Evolutionary conservation across 2,113 vertebrate species (phyloP).

Genomic region (Myrmecobius fasciatus): DNA sequence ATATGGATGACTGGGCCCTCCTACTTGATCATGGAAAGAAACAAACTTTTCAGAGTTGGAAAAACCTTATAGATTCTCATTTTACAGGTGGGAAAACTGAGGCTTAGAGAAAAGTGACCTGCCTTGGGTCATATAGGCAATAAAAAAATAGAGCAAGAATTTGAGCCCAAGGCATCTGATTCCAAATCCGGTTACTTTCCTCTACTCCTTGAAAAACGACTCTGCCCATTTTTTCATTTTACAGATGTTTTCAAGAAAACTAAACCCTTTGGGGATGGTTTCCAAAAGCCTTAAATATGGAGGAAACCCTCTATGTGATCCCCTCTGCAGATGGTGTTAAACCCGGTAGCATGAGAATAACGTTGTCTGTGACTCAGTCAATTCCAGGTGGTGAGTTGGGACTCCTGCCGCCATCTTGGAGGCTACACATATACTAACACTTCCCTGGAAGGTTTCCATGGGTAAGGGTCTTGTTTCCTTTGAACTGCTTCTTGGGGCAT

Average conservation of each 20-base stretch:
- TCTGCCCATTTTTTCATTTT: not conserved
- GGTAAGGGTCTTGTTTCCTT: not conserved
- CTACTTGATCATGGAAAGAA: not conserved
- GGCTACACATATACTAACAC: not conserved
- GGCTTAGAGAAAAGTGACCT: not conserved
- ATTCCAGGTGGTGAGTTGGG: not conserved
- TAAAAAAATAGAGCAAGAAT: not conserved
- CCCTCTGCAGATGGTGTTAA: not conserved
- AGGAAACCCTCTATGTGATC: not conserved
- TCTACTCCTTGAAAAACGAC: not conserved
- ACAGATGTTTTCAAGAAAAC: not conserved
- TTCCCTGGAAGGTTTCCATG: not conserved
- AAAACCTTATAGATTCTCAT: not conserved
- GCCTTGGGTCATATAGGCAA: not conserved
- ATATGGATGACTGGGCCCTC: not conserved
- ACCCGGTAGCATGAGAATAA: not conserved
- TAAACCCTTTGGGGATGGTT: not conserved
- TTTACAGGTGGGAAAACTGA: not conserved
- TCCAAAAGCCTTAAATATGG: not conserved
- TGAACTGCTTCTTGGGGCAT: slow-evolving; percentile 28
- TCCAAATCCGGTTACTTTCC: not conserved
- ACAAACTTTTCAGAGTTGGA: not conserved
- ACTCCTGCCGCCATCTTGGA: not conserved
- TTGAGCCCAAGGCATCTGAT: not conserved
- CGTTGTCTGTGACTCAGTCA: not conserved